Conservation (phyloP, 1,140 invertebrate genomes). For the Sarcophaga peregrina region DNA sequence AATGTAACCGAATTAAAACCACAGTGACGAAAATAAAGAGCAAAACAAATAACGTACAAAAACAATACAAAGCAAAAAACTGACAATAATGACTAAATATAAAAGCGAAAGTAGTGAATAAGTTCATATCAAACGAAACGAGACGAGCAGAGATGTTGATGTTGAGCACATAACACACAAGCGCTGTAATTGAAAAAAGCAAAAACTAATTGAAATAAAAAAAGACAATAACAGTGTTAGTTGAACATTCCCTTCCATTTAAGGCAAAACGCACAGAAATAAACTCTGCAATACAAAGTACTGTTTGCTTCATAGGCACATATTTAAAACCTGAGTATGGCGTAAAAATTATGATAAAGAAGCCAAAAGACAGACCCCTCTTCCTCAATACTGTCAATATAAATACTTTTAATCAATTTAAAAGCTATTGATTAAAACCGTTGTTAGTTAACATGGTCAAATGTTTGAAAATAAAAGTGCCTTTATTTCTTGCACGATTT, state of each 20-base stretch:
- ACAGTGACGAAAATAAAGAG: neutral
- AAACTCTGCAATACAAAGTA: neutral
- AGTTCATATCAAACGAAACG: neutral
- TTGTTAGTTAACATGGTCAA: neutral
- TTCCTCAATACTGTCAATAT: too few relatives aligned
- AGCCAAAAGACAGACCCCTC: neutral
- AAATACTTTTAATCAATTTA: too few relatives aligned
- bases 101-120: constrained; percentile 26
- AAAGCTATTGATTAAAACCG: neutral
- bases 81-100: neutral
- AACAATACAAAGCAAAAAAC: neutral
- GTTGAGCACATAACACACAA: neutral
- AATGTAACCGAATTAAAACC: neutral
- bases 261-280: neutral
- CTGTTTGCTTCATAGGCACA: neutral
- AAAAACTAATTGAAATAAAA: too few relatives aligned
- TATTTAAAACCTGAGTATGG: neutral
- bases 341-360: neutral
- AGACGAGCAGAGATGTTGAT: neutral
- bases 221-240: too few relatives aligned
- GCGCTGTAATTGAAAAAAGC: too few relatives aligned
- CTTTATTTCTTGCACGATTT: constrained; percentile 3
- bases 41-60: neutral
- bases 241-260: neutral
- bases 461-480: neutral